A percentile compares a stretch with the other conserved stretches of the same genome.
Conservation (phyloP, 1,140 invertebrate species). For the Ylistrum balloti region DNA sequence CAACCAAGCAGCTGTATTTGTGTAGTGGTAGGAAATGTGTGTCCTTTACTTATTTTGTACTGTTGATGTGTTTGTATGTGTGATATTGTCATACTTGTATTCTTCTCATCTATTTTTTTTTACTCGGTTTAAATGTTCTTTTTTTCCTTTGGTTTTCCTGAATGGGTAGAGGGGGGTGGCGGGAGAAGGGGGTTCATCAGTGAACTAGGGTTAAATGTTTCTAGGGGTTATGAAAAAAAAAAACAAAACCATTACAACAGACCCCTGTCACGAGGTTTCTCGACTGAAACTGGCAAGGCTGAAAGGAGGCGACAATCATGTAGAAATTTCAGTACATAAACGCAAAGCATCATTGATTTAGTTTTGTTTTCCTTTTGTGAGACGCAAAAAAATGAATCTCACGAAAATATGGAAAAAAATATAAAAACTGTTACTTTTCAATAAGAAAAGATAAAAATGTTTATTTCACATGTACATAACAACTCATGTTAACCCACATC, state of each 20-base stretch:
- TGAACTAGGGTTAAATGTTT: neutral
- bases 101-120: neutral
- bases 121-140: neutral
- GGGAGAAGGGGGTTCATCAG: too few species aligned
- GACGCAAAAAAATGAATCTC: too few species aligned
- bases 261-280: neutral
- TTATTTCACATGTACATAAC: constrained; percentile 28
- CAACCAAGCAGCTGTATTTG: too few species aligned
- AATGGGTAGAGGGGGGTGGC: too few species aligned
- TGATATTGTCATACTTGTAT: neutral
- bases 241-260: neutral
- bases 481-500: neutral
- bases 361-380: too few species aligned
- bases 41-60: neutral
- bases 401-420: neutral
- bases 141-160: neutral
- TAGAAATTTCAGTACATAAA: neutral
- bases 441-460: constrained; percentile 16
- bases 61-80: neutral
- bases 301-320: neutral
- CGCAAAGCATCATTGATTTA: too few species aligned
- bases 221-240: neutral
- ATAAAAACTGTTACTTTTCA: constrained; percentile 3
- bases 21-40: too few species aligned
- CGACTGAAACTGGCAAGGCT: neutral